A percentile compares a stretch with the other conserved stretches of the same genome.
phyloP scores from a whole-genome alignment of 1,140 invertebrate species.

The Sarcophaga bullata region DNA sequence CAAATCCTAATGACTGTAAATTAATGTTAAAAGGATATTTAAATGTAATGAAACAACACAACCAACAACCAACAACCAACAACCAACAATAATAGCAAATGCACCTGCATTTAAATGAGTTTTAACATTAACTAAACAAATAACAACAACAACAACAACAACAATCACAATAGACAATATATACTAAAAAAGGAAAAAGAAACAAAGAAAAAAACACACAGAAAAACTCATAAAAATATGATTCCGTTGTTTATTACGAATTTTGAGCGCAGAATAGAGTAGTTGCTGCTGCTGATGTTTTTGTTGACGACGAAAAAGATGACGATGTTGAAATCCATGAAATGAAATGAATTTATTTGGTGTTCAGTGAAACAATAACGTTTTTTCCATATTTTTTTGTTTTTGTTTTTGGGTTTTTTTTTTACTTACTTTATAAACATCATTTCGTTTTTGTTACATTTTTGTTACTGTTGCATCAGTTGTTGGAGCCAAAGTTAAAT shows the following conservation, averaged over 20 bases:
- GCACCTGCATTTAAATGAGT: background rate
- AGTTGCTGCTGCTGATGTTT: background rate
- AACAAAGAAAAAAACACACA: no score
- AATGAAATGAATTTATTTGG: conserved; percentile 8
- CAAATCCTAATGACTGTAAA: background rate
- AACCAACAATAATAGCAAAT: no score
- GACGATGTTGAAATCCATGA: background rate
- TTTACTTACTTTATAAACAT: background rate
- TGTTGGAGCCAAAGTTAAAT: no score
- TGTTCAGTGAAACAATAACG: conserved; percentile 4
- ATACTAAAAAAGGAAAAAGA: background rate
- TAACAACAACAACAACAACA: no score
- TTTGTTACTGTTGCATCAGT: no score
- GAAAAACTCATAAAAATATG: background rate
- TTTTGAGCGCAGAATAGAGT: background rate
- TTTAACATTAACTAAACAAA: background rate
- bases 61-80: no score
- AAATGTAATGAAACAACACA: background rate
- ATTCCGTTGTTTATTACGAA: conserved; percentile 1
- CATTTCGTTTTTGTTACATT: background rate
- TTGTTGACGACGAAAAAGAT: background rate
- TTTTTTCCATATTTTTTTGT: background rate
- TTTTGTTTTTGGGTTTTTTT: no score
- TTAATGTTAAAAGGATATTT: conserved; percentile 9
- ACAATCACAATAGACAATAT: conserved; percentile 9